These are phyloP conservation scores for Porites evermanni DNA, from an alignment of 92 coral and sea anemone species.

Conservation along the genomic window DNA sequence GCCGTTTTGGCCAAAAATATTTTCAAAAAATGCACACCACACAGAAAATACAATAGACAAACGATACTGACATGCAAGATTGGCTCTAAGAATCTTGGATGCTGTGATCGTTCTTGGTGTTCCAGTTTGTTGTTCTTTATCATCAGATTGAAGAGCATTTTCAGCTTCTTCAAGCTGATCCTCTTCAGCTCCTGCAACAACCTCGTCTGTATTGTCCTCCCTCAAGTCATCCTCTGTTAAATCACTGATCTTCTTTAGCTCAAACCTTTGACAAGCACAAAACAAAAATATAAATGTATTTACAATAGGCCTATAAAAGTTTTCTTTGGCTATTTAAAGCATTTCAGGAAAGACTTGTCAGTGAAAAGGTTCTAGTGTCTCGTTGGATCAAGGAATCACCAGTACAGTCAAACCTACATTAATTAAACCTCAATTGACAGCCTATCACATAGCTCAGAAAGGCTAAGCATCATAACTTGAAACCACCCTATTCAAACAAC, in stretches of 20 bases:
- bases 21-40: too few species aligned
- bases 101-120: constrained; percentile 59
- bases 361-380: too few species aligned
- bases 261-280: constrained; percentile 42
- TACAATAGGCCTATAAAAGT: not conserved
- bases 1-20: too few species aligned
- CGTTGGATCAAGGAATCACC: too few species aligned
- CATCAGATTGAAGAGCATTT: not conserved
- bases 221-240: constrained; percentile 66
- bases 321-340: too few species aligned
- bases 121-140: not conserved
- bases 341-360: too few species aligned
- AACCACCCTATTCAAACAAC: too few species aligned
- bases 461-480: too few species aligned
- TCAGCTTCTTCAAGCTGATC: constrained; percentile 7
- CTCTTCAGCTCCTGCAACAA: not conserved
- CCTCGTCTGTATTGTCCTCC: constrained; percentile 27
- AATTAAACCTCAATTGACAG: too few species aligned
- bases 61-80: constrained; percentile 63
- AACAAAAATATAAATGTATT: too few species aligned
- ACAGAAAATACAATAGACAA: not conserved
- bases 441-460: too few species aligned
- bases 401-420: too few species aligned
- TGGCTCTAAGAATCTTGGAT: constrained; percentile 54
- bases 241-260: constrained; percentile 81